Evolutionary conservation across 2,113 vertebrate species (phyloP).

Genomic region (Tamias sibiricus): DNA sequence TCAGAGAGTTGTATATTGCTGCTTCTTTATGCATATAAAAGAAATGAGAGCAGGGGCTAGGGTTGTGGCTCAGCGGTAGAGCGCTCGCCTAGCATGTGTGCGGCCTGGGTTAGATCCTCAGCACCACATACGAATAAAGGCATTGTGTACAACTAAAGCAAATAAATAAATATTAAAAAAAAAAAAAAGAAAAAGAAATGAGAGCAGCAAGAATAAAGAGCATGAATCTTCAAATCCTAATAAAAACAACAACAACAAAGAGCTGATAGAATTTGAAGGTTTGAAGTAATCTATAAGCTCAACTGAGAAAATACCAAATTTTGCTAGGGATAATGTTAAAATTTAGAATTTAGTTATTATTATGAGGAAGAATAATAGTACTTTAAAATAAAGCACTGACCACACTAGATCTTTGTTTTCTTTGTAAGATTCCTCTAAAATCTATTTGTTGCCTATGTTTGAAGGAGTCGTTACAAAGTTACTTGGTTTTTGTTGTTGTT

Average conservation of each 20-base stretch:
- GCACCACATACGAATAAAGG: no score
- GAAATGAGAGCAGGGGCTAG: no score
- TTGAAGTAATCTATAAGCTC: neutral
- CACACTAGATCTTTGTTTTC: neutral
- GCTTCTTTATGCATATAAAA: neutral
- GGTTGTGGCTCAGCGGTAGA: no score
- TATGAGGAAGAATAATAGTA: neutral
- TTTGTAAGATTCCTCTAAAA: neutral
- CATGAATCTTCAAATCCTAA: neutral
- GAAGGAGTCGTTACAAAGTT: neutral
- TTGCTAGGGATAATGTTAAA: neutral
- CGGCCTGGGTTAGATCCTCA: no score
- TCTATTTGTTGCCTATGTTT: neutral
- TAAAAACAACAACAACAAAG: neutral
- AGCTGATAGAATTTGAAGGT: neutral
- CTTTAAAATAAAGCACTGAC: slow-evolving; percentile 1
- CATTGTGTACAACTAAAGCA: no score
- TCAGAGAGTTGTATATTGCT: neutral
- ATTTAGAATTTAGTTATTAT: neutral
- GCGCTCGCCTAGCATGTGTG: no score
- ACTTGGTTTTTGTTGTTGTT: slow-evolving; percentile 3
- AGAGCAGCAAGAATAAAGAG: neutral
- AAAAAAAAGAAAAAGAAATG: neutral
- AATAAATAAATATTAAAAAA: no score
- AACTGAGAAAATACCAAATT: neutral